These are phyloP conservation scores for Paradoxurus hermaphroditus DNA, from an alignment of 2,113 vertebrate species.

Conservation along the genomic window DNA sequence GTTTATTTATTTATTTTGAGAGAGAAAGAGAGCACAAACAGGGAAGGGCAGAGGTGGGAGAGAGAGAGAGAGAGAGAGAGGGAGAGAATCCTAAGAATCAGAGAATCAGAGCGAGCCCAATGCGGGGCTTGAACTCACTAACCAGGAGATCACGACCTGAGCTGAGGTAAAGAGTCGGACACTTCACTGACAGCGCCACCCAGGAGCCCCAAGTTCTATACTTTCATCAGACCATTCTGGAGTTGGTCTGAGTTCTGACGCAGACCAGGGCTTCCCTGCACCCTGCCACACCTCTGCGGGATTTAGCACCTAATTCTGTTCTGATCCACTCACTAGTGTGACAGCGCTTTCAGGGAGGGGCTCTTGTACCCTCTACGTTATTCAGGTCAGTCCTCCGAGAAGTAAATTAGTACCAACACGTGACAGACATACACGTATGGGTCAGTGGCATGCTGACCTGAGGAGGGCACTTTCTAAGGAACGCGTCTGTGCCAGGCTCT, in stretches of 20 bases:
- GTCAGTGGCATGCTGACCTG: not conserved
- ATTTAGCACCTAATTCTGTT: not conserved
- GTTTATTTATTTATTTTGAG: no score
- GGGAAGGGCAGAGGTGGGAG: no score
- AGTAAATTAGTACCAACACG: not conserved
- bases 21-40: no score
- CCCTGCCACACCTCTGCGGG: not conserved
- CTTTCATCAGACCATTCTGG: not conserved
- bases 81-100: no score
- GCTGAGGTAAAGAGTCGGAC: no score
- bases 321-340: not conserved
- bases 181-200: no score
- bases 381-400: not conserved
- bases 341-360: not conserved
- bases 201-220: not conserved
- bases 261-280: not conserved
- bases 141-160: no score
- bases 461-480: not conserved
- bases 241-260: not conserved
- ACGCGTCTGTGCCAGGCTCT: not conserved
- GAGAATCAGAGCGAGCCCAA: no score
- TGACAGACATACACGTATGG: rapidly evolving
- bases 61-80: no score
- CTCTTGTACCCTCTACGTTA: not conserved
- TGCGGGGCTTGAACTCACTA: no score